Conservation (phyloP, 1,140 invertebrate genomes). For the Stenopsyche tienmushanensis region DNA sequence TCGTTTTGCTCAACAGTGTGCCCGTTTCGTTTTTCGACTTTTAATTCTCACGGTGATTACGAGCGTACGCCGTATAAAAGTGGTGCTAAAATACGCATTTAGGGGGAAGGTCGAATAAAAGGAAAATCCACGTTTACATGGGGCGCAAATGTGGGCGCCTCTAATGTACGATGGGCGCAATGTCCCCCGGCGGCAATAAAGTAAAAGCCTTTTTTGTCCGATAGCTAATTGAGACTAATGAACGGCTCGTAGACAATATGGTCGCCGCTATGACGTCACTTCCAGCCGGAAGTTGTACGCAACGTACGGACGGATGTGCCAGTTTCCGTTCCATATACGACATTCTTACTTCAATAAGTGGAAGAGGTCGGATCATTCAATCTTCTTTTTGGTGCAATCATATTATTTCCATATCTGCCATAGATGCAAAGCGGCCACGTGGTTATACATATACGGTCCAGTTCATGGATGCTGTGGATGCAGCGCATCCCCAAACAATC, state of each 20-base stretch:
- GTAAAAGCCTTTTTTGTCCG: slow-evolving; percentile 1
- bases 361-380: too few species aligned
- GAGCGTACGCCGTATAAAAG: neutral
- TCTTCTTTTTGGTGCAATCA: too few species aligned
- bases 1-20: neutral
- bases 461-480: too few species aligned
- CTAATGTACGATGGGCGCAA: neutral
- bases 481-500: too few species aligned
- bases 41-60: neutral
- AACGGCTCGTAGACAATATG: slow-evolving; percentile 2
- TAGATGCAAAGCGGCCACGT: too few species aligned
- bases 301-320: too few species aligned
- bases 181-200: slow-evolving; percentile 1
- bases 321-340: too few species aligned
- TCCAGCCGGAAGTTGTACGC: too few species aligned
- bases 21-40: neutral
- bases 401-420: too few species aligned
- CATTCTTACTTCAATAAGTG: too few species aligned
- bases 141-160: neutral
- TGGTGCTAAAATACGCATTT: neutral
- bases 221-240: slow-evolving; percentile 21
- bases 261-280: neutral
- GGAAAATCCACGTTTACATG: neutral
- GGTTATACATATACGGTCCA: too few species aligned
- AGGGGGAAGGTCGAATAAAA: neutral